Percentiles rank a stretch among this genome's conserved stretches.
phyloP scores from a whole-genome alignment of 2,797 vertebrate species.

The Tapirus indicus region DNA sequence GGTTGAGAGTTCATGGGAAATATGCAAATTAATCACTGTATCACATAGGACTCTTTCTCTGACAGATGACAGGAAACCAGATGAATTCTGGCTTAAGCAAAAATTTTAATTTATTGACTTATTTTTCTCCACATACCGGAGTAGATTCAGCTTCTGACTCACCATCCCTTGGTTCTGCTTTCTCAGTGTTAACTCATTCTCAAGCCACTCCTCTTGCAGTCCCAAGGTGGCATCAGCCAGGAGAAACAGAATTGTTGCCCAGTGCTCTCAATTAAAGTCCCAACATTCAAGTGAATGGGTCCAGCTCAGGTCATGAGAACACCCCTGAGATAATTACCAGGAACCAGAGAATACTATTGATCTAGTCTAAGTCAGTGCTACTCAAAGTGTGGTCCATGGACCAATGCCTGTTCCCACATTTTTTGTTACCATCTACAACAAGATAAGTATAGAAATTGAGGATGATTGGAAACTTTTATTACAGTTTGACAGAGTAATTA shows the following conservation, averaged over 20 bases:
- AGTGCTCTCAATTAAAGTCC: background rate
- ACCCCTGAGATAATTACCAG: background rate
- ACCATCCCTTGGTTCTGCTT: background rate
- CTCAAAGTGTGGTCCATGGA: background rate
- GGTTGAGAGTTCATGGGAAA: background rate
- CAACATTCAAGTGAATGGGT: background rate
- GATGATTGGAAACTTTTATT: background rate
- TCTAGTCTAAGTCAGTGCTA: background rate
- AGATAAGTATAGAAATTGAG: background rate
- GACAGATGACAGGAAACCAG: background rate
- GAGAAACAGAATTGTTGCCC: background rate
- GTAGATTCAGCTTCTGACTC: background rate
- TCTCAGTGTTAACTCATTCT: background rate
- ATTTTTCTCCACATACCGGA: background rate
- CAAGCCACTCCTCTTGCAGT: background rate
- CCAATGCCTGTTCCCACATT: background rate
- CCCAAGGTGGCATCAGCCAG: background rate
- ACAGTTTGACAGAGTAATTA: background rate
- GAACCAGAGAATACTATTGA: background rate
- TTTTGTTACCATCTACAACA: background rate
- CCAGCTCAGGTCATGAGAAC: background rate
- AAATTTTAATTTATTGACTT: background rate
- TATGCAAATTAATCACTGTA: background rate
- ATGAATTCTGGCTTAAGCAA: constrained; percentile 28
- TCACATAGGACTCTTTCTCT: background rate